Evolutionary conservation across 2,888 invertebrate species (phyloP), one percentile per base, ranked within the genome.

Genomic region (Ypsolopha scabrella): DNA sequence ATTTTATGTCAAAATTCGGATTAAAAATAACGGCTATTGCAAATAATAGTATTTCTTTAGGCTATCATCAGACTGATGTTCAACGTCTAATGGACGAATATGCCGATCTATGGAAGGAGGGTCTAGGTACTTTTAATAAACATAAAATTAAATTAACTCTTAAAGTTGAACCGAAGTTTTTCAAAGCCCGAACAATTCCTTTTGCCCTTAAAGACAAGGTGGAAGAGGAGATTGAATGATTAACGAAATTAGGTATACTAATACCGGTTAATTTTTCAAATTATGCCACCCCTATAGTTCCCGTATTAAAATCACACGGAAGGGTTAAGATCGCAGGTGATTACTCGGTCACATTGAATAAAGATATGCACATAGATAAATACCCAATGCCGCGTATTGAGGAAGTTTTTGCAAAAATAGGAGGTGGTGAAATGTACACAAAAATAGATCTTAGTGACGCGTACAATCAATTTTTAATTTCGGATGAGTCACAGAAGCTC

Each of bases 311-410:
- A 37, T 51, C 50, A 6, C 56, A 55, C 39, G 57, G 58, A 7
- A 51, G 44, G 24, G 53, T 57, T 1, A 55, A 52, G 41, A 57
- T 59, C n/a, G 54, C 51, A 47, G 53, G 51, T 11, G 55, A 55
- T 49, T 62, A 54, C 48, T 57, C 59, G 24, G 54, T 63, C 4
- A 64, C 62, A 1, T 13, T 63, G 45, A 67, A 64, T 51, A 59
- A 59, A 47, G 55, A 54, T 47, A 45, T 67, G 33, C 51, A 55
- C 24, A 59, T 64, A 14, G 65, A 65, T 14, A 52, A 61, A 48
- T 57, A 62, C 48, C 60, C 59, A 9, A 39, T 62, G 24, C 61
- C 60, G 4, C 50, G 59, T 36, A 58, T 64, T 8, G 58, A 64
- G 13, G 61, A 64, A 37, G 51, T 60, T 7, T 60, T 58, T 55